These are phyloP conservation scores for Drosophila tanythrix DNA, from an alignment of 2,888 invertebrate genomes.

Conservation along the genomic window DNA sequence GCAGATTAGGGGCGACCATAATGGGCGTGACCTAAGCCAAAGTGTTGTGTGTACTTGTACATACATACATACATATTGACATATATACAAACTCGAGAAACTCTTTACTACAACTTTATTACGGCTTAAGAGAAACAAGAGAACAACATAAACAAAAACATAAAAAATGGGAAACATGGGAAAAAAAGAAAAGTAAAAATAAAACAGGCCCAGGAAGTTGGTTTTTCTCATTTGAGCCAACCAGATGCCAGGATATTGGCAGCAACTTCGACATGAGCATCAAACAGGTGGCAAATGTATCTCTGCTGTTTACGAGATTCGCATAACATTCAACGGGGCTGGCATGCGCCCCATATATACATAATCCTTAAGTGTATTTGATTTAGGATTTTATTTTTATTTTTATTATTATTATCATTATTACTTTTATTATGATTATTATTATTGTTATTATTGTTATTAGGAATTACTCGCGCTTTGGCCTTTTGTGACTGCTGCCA, in stretches of 20 bases:
- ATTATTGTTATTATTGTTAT: conserved; percentile 8
- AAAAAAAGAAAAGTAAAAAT: conserved; percentile 21
- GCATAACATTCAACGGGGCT: neutral
- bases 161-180: neutral
- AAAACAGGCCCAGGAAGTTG: conserved; percentile 28
- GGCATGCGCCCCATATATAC: neutral
- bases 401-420: conserved; percentile 14
- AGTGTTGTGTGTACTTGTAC: conserved; percentile 3
- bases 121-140: conserved; percentile 9
- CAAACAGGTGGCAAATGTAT: conserved; percentile 27
- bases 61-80: neutral
- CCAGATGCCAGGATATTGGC: conserved; percentile 15
- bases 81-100: conserved; percentile 14
- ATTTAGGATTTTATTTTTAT: conserved; percentile 26
- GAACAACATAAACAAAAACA: neutral
- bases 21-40: conserved; percentile 1
- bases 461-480: conserved; percentile 4
- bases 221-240: conserved; percentile 2
- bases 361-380: conserved; percentile 21
- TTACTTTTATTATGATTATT: conserved; percentile 3
- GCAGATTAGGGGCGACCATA: conserved; percentile 39
- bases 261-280: conserved; percentile 9
- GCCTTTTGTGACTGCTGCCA: conserved; percentile 18
- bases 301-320: neutral
- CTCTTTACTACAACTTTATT: conserved; percentile 28